Evolutionary conservation across 2,888 invertebrate genomes (phyloP), one percentile per base, ranked within the genome.

Genomic region (Drosophila paramelanica): DNA sequence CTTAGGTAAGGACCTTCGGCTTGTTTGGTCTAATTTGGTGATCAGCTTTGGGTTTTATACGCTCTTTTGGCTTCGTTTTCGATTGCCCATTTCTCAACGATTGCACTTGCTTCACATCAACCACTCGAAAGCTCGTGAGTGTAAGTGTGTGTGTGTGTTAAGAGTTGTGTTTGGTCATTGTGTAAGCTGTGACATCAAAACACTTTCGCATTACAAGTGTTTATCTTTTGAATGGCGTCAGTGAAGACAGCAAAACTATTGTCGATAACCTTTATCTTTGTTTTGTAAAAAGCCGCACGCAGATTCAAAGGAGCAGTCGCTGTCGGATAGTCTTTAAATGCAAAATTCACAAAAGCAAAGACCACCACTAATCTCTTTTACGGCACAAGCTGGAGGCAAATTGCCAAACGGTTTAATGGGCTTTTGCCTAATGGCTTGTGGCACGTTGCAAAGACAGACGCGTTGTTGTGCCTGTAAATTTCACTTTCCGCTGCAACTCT

Each of bases 131-230:
- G 60, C 56, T 81, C 60, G 78, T 68, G 23, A 23, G 77, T 79
- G 72, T 79, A 17, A 17, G 66, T 57, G 70, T 43, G 27, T 53
- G 66, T 57, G 70, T 43, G 27, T 53, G 47, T 20, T 39, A 8
- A 42, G 59, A 52, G 56, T 50, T 43, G 47, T 51, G 43, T 49
- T 52, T 67, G 51, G 43, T 43, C 55, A 79, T 82, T 82, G 81
- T 81, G 79, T 85, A 88, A 84, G 82, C 69, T 58, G 72, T 56
- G 46, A 72, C 74, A 77, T 71, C 74, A 67, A 72, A 60, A 66
- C 78, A 83, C 83, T 83, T 83, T 83, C 83, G 86, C 83, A 86
- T 88, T 88, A 88, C 88, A 82, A 80, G 86, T 83, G 83, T 88
- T 83, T 83, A 82, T 71, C 77, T 88, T 75, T 55, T 8, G 31